phyloP scores from a whole-genome alignment of 2,888 invertebrate genomes.

The Microchrysa polita region DNA sequence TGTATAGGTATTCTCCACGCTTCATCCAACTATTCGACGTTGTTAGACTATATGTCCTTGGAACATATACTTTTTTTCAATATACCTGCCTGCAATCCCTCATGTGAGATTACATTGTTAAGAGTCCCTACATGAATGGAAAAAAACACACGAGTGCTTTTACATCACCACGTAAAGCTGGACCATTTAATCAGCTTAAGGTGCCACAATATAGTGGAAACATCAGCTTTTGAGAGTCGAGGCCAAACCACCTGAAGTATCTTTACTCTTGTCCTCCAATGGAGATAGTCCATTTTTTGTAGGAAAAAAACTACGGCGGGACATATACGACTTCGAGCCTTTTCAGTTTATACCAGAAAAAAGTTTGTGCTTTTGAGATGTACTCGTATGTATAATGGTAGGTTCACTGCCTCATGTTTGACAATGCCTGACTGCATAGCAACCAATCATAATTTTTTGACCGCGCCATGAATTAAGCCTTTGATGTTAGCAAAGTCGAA shows the following conservation, averaged over 20 bases:
- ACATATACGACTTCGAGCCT: too few species aligned
- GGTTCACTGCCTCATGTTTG: too few species aligned
- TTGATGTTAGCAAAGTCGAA: too few species aligned
- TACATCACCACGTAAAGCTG: slow-evolving; percentile 36
- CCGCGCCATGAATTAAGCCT: too few species aligned
- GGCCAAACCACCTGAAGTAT: not conserved
- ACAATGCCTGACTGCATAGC: too few species aligned
- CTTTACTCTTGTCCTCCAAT: not conserved
- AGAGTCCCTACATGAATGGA: not conserved
- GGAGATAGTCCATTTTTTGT: too few species aligned
- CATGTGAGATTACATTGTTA: slow-evolving; percentile 37
- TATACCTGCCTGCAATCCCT: slow-evolving; percentile 44
- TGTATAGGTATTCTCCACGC: not conserved
- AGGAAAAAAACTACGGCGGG: too few species aligned
- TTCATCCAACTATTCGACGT: not conserved
- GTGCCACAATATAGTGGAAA: slow-evolving; percentile 29
- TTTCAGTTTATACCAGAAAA: too few species aligned
- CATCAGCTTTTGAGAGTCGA: slow-evolving; percentile 23
- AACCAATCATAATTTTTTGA: too few species aligned
- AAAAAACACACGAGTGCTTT: slow-evolving; percentile 1
- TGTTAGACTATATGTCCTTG: not conserved
- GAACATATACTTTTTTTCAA: not conserved
- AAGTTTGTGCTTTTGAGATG: too few species aligned
- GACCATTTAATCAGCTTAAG: slow-evolving; percentile 43
- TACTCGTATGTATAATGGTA: too few species aligned